Evolutionary conservation across 1,140 invertebrate genomes (phyloP), one percentile per base, ranked within the genome.

Genomic region (Littorina saxatilis): DNA sequence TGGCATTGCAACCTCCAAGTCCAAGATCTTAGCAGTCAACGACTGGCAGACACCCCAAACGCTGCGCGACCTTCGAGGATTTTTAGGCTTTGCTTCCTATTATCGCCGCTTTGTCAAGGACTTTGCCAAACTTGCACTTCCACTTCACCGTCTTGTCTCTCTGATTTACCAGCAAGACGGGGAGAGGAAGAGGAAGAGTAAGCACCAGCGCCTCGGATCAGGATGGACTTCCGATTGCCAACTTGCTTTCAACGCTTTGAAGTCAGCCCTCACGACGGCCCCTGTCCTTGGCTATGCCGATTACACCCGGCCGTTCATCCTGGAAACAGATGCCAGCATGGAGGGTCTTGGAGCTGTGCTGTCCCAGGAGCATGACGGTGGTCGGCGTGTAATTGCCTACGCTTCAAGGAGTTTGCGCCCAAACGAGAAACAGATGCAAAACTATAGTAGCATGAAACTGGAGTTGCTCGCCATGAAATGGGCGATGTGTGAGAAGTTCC

Each of bases 81-180:
- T 94, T 82, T 40, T 94, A 4, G 93, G 94, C 0, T 82, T 94
- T 27, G 80, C 90, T 66, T 88, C 90, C 63, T 93, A 92, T 82
- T 91, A 91, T 82, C 47, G 89, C 2, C 85, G 87, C 80, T 93
- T 92, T 83, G 86, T 93, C 35, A 90, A 84, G 76, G 74, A 79
- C 29, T 86, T 84, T 82, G 82, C 91, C 27, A 79, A 88, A 82
- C 77, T 90, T 15, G 91, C 91, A 9, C 82, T 79, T 52, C 84
- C 90, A 40, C 83, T 94, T 37, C n/a, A n/a, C n/a, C n/a, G n/a
- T n/a, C n/a, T n/a, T n/a, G n/a, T n/a, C n/a, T n/a, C n/a, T n/a
- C n/a, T n/a, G n/a, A n/a, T n/a, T n/a, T 43, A 40, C 17, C 23
- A 47, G 68, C 17, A 47, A 72, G n/a, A n/a, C n/a, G n/a, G n/a